Evolutionary conservation across 2,113 vertebrate species (phyloP), one percentile per base, ranked within the genome.

Genomic region (Cyanoramphus novaezelandiae): DNA sequence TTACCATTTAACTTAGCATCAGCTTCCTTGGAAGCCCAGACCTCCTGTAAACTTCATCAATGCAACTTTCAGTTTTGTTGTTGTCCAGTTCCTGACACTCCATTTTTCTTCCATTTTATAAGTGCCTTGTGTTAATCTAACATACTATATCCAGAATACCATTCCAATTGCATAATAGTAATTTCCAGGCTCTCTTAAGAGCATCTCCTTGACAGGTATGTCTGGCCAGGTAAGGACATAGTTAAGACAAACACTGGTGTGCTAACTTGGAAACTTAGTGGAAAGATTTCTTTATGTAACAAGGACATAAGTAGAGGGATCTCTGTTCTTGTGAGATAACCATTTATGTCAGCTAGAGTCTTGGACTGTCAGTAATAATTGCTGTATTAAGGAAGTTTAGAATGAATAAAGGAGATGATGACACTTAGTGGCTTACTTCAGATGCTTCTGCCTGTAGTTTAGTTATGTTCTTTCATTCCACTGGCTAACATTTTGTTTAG

Each of bases 141-240:
- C 17, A 20, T 25, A 25, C 6, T 7, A n/a, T 23, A 80, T 43
- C 59, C 46, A 70, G 60, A 90, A 89, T 57, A 47, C 19, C 20
- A 19, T 64, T 94, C 70, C 65, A 62, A n/a, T 17, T 87, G 37
- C 5, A 0, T 29, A 49, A 35, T 0, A 1, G 44, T 81, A 0
- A 17, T 62, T 91, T 91, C 67, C 13, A 4, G n/a, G 47, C 28
- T 82, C 43, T 65, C 53, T 49, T 44, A 77, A 28, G 25, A 80
- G 28, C n/a, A 57, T 46, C 35, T 60, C 11, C 35, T 20, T 9
- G 27, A 33, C 29, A 91, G n/a, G 29, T 44, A 65, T 9, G 4
- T 68, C 37, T 65, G 72, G 6, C 7, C 35, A 44, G 41, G 41
- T 52, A 65, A 67, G n/a, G 23, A 53, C 43, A 33, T 6, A 41